phyloP scores from a whole-genome alignment of 37 sponge, comb jelly and placozoan species.

The Oopsacas minuta region DNA sequence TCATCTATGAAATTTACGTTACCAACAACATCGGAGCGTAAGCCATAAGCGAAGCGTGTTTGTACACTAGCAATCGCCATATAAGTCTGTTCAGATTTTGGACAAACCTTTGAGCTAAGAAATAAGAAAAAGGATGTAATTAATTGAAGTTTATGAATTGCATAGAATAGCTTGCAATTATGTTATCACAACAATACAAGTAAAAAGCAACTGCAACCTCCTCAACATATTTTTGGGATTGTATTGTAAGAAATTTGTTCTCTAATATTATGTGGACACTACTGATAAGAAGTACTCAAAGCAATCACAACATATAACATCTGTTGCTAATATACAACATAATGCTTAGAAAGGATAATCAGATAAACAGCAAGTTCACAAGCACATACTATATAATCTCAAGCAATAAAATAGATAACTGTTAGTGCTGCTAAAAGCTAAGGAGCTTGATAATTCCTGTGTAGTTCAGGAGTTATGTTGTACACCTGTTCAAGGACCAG shows the following conservation, averaged over 20 bases:
- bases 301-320: too few species aligned
- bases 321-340: neutral
- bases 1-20: slow-evolving; percentile 82
- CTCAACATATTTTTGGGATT: neutral
- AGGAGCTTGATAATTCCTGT: neutral
- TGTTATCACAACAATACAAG: too few species aligned
- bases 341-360: neutral
- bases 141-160: too few species aligned
- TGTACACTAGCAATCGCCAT: slow-evolving; percentile 69
- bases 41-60: slow-evolving; percentile 58
- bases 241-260: neutral
- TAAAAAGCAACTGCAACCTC: too few species aligned
- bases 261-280: too few species aligned
- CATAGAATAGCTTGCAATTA: too few species aligned
- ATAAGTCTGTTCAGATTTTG: neutral
- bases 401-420: neutral
- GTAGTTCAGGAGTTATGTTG: neutral
- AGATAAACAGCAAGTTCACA: neutral
- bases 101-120: too few species aligned
- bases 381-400: neutral
- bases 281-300: too few species aligned
- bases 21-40: slow-evolving; percentile 72
- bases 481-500: neutral
- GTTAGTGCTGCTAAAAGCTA: neutral
- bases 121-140: too few species aligned